Percentiles rank a stretch among this genome's conserved stretches.
Conservation (phyloP, 2,113 vertebrate genomes). For the Todiramphus saurophagus region DNA sequence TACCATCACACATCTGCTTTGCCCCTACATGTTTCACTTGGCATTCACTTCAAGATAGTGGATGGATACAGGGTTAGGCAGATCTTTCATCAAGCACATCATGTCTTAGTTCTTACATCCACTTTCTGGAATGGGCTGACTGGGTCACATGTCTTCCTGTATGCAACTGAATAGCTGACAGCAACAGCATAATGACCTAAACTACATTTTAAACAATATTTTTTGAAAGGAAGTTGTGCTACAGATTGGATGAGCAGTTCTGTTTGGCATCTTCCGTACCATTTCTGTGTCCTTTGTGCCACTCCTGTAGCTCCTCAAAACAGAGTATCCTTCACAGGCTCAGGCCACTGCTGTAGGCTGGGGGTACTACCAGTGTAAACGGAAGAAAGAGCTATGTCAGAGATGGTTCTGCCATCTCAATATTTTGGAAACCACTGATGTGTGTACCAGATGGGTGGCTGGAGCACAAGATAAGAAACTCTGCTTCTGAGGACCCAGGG, state of each 20-base stretch:
- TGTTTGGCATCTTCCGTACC: not conserved
- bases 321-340: not conserved
- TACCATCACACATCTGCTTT: not conserved
- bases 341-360: not conserved
- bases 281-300: not conserved
- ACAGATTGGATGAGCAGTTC: not conserved
- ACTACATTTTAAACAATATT: not conserved
- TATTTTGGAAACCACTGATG: not conserved
- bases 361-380: not conserved
- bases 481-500: not conserved
- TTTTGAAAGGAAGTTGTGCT: not conserved
- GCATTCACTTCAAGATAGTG: not conserved
- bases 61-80: not conserved
- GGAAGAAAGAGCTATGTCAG: not conserved
- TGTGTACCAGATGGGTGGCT: not conserved
- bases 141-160: not conserved
- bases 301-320: not conserved
- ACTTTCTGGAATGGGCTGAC: not conserved
- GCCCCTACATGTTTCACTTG: not conserved
- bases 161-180: not conserved
- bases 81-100: not conserved
- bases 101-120: not conserved
- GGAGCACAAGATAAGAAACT: not conserved
- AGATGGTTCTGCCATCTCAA: not conserved
- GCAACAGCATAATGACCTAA: not conserved